A percentile compares a stretch with the other conserved stretches of the same genome.
Conservation (phyloP, 2,888 invertebrate species). For the Sabellastarte sp. region DNA sequence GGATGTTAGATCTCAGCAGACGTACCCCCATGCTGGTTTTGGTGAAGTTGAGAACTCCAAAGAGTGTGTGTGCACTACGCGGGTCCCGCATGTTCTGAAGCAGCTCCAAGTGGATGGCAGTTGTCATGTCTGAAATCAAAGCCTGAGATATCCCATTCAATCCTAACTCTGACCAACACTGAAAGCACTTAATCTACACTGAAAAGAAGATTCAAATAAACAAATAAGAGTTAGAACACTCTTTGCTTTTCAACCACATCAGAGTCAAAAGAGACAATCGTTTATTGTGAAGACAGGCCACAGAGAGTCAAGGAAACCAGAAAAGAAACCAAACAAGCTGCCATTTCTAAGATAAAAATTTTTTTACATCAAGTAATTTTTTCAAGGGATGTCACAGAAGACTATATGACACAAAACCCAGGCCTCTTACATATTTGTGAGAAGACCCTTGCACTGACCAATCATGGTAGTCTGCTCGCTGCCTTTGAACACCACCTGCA, state of each 20-base stretch:
- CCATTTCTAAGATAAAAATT: no score
- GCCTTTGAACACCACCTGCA: constrained; percentile 79
- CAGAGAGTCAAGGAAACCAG: no score
- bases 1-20: constrained; percentile 75
- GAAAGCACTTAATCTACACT: no score
- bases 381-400: no score
- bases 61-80: constrained; percentile 63
- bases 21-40: constrained; percentile 74
- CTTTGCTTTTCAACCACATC: no score
- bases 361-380: no score
- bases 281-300: no score
- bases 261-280: no score
- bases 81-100: constrained; percentile 56
- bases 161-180: constrained; percentile 70
- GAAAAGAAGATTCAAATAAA: no score
- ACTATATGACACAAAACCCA: no score
- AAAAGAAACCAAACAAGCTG: no score
- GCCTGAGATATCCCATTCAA: background rate
- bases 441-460: constrained; percentile 64
- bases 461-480: constrained; percentile 80
- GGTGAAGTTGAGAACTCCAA: constrained; percentile 71
- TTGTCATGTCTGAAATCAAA: constrained; percentile 72
- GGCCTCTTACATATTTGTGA: background rate
- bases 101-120: constrained; percentile 71
- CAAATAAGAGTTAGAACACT: no score